Percentiles rank a stretch among this genome's conserved stretches.
Evolutionary conservation across 2,113 vertebrate species (phyloP).

Genomic region (Carlito syrichta): DNA sequence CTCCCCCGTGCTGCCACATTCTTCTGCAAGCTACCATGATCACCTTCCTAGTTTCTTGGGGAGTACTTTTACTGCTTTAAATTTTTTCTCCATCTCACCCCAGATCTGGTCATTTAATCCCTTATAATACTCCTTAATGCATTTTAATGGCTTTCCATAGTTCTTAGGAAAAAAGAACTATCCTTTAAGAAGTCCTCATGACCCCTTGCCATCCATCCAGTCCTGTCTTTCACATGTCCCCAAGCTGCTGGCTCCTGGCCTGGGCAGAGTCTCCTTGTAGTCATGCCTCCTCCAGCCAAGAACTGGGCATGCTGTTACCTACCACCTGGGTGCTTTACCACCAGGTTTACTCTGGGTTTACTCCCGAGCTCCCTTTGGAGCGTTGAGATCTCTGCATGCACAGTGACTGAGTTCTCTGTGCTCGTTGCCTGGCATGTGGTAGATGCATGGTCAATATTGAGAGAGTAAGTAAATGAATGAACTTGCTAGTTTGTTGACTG

Average conservation of each 20-base stretch:
- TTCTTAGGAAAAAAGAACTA: background rate
- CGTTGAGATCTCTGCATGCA: background rate
- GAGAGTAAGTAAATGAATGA: background rate
- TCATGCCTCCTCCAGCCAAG: background rate
- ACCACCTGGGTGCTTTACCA: background rate
- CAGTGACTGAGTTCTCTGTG: background rate
- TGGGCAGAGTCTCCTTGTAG: background rate
- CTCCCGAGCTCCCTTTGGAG: background rate
- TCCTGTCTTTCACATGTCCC: background rate
- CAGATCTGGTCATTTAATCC: background rate
- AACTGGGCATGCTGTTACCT: rapidly evolving
- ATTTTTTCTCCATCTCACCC: background rate
- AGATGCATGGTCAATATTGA: background rate
- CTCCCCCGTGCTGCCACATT: background rate
- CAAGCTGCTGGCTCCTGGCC: no score
- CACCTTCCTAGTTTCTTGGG: background rate
- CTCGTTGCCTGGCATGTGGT: background rate
- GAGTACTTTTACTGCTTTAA: background rate
- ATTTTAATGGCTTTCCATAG: background rate
- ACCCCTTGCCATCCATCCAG: background rate
- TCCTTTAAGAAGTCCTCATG: background rate
- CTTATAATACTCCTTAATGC: background rate
- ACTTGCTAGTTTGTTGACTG: background rate
- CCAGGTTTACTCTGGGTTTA: background rate
- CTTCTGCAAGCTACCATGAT: background rate